These are phyloP conservation scores for Lepeophtheirus salmonis DNA, from an alignment of 1,140 invertebrate genomes.

Conservation along the genomic window DNA sequence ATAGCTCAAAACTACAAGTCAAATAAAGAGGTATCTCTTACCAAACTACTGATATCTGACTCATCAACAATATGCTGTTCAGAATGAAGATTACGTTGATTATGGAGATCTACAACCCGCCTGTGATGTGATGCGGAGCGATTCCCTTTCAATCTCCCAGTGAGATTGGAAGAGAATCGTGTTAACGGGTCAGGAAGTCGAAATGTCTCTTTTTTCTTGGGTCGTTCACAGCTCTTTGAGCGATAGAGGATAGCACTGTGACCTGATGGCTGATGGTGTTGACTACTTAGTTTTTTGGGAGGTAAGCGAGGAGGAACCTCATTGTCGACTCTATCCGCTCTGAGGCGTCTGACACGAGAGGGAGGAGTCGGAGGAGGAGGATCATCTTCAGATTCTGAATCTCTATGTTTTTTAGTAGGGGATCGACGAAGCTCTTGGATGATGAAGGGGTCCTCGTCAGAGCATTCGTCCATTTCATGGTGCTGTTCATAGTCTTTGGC, in stretches of 20 bases:
- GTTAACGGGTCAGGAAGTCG: neutral
- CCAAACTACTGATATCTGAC: neutral
- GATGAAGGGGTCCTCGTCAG: neutral
- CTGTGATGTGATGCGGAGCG: neutral
- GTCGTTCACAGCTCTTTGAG: neutral
- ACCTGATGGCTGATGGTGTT: neutral
- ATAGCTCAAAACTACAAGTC: too few species aligned
- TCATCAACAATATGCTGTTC: neutral
- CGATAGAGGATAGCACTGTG: neutral
- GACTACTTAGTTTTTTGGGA: neutral
- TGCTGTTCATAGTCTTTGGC: neutral
- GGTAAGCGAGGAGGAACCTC: neutral
- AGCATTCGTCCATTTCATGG: too few species aligned
- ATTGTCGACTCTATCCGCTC: too few species aligned
- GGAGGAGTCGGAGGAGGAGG: neutral
- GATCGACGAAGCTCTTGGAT: neutral
- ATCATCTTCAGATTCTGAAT: neutral
- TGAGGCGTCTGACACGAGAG: neutral
- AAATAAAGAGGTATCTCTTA: too few species aligned
- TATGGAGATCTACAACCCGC: neutral
- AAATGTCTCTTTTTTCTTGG: neutral
- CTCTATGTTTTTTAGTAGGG: neutral
- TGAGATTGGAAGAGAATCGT: neutral
- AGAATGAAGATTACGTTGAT: neutral
- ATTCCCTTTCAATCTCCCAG: neutral